Percentiles rank a stretch among this genome's conserved stretches.
Evolutionary conservation across 2,888 invertebrate genomes (phyloP).

Genomic region (Rugalucina vietnamica): DNA sequence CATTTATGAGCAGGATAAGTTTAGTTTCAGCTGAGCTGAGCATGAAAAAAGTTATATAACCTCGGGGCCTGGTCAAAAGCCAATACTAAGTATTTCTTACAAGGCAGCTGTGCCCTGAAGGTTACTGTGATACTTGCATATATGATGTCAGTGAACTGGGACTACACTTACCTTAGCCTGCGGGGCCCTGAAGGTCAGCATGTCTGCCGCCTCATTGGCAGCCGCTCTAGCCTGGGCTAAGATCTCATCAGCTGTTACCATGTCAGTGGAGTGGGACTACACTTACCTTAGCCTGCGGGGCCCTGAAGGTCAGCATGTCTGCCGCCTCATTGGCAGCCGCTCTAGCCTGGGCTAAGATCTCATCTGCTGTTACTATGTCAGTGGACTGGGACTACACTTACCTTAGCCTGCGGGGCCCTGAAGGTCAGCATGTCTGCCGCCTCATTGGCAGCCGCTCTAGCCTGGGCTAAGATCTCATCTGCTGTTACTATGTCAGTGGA

Average conservation of each 20-base stretch:
- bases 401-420: constrained; percentile 85
- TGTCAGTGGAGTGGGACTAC: constrained; percentile 91
- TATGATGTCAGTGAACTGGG: constrained; percentile 90
- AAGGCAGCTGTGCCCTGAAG: constrained; percentile 85
- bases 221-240: constrained; percentile 90
- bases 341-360: constrained; percentile 90
- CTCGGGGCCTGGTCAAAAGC: too few species aligned
- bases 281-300: constrained; percentile 85
- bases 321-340: constrained; percentile 90
- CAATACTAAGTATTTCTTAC: too few species aligned
- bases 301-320: constrained; percentile 86
- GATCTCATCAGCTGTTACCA: constrained; percentile 88
- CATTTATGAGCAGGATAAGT: too few species aligned
- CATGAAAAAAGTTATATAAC: too few species aligned
- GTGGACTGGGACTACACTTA: too few species aligned
- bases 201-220: constrained; percentile 89
- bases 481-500: constrained; percentile 88
- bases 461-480: constrained; percentile 91
- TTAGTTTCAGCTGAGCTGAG: too few species aligned
- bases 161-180: constrained; percentile 85
- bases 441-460: constrained; percentile 89
- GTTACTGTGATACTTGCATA: constrained; percentile 88
- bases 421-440: constrained; percentile 88
- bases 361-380: constrained; percentile 88
- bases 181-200: constrained; percentile 86